phyloP scores from a whole-genome alignment of 2,113 vertebrate genomes.

The Steatornis caripensis region DNA sequence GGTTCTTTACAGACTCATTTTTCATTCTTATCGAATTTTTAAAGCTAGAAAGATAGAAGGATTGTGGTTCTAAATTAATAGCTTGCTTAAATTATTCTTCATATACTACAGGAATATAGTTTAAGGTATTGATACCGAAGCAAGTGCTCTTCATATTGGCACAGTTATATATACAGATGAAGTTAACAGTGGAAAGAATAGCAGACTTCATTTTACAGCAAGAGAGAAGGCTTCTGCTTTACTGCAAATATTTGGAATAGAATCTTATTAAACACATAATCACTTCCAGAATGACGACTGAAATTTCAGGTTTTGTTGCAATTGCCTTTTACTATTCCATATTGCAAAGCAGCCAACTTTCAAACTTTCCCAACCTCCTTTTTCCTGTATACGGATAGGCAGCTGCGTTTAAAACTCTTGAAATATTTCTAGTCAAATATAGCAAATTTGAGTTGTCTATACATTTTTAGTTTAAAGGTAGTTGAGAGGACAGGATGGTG shows the following conservation, averaged over 20 bases:
- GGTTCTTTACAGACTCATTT: not conserved
- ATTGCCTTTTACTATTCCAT: not conserved
- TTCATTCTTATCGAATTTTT: not conserved
- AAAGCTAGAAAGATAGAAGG: not conserved
- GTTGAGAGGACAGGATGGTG: not conserved
- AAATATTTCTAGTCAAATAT: not conserved
- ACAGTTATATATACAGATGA: not conserved
- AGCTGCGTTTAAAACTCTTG: not conserved
- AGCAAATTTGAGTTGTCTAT: not conserved
- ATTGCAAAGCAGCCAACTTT: slow-evolving; percentile 2
- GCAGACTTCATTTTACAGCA: not conserved
- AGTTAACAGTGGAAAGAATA: not conserved
- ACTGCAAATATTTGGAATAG: slow-evolving; percentile 63
- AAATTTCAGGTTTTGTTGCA: slow-evolving; percentile 65
- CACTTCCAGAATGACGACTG: slow-evolving; percentile 49
- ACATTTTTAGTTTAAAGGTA: not conserved
- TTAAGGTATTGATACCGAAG: not conserved
- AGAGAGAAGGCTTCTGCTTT: not conserved
- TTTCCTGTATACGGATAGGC: not conserved
- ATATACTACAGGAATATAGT: not conserved
- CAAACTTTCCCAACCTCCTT: not conserved
- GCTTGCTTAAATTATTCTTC: not conserved
- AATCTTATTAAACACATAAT: slow-evolving; percentile 64
- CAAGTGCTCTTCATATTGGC: not conserved
- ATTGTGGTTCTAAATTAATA: not conserved